Percentiles rank a stretch among this genome's conserved stretches.
Conservation (phyloP, 23 tunicate genomes). For the Trididemnum clinides region DNA sequence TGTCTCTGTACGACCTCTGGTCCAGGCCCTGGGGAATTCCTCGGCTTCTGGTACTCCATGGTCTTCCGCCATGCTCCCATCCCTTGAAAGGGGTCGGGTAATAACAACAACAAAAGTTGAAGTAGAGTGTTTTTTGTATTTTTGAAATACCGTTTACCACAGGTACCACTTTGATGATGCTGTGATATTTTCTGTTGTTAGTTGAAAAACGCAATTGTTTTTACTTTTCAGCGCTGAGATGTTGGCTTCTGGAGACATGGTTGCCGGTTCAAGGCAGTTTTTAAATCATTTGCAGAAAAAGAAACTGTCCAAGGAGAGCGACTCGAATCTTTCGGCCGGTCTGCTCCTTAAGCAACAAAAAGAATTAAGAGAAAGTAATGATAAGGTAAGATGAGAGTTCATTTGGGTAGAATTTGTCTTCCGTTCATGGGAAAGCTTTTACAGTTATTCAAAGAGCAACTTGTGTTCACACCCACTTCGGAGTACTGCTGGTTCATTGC, state of each 20-base stretch:
- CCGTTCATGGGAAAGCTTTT: too few species aligned
- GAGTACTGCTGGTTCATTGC: too few species aligned
- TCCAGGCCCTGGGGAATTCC: too few species aligned
- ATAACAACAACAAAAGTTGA: neutral
- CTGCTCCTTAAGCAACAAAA: slow-evolving; percentile 59
- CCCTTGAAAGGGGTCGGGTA: neutral
- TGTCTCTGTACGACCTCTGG: too few species aligned
- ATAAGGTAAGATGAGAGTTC: slow-evolving; percentile 2
- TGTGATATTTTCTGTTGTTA: too few species aligned
- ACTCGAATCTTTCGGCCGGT: slow-evolving; percentile 25
- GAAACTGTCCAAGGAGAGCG: neutral
- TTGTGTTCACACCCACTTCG: too few species aligned
- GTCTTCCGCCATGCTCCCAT: neutral
- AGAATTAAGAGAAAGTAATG: slow-evolving; percentile 10
- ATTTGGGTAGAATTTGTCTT: neutral
- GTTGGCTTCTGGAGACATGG: slow-evolving; percentile 74
- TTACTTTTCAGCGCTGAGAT: slow-evolving; percentile 67
- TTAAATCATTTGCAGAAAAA: slow-evolving; percentile 77
- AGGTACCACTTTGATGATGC: too few species aligned
- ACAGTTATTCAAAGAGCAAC: too few species aligned
- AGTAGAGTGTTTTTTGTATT: neutral
- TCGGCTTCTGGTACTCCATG: neutral
- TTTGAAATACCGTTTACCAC: too few species aligned
- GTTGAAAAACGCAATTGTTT: neutral
- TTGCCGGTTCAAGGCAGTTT: slow-evolving; percentile 82